These are phyloP conservation scores for Stegostoma tigrinum DNA, from an alignment of 2,113 vertebrate genomes.

Conservation along the genomic window DNA sequence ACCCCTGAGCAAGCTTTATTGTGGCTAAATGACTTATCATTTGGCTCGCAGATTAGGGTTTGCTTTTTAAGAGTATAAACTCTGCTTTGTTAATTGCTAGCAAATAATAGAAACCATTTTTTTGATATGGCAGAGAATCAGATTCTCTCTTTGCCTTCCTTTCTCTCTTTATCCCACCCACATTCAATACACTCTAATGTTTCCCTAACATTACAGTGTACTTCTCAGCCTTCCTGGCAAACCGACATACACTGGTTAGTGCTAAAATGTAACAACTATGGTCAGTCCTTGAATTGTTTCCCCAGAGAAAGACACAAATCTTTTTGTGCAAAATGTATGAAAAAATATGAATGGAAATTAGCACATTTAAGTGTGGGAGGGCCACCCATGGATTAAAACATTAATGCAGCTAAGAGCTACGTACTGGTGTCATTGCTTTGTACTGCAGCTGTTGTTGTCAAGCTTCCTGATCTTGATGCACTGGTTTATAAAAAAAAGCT, in stretches of 20 bases:
- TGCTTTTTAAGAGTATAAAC: background rate
- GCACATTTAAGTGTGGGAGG: background rate
- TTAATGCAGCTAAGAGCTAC: background rate
- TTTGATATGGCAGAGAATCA: background rate
- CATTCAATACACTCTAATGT: no score
- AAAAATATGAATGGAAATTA: background rate
- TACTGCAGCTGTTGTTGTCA: background rate
- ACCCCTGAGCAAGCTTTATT: background rate
- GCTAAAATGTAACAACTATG: background rate
- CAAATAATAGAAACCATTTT: background rate
- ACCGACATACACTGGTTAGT: background rate
- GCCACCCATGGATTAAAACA: background rate
- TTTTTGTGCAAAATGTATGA: background rate
- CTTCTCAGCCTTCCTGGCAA: background rate
- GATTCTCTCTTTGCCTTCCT: background rate
- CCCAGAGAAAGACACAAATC: background rate
- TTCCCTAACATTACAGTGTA: background rate
- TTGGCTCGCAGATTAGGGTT: background rate
- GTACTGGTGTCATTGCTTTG: background rate
- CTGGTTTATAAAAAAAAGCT: background rate
- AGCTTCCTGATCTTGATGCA: background rate
- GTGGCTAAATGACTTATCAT: background rate
- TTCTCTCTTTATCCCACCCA: background rate
- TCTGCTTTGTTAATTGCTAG: background rate
- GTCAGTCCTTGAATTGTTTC: background rate